phyloP scores from a whole-genome alignment of 1,140 invertebrate species.

The Solenopsis fugax region DNA sequence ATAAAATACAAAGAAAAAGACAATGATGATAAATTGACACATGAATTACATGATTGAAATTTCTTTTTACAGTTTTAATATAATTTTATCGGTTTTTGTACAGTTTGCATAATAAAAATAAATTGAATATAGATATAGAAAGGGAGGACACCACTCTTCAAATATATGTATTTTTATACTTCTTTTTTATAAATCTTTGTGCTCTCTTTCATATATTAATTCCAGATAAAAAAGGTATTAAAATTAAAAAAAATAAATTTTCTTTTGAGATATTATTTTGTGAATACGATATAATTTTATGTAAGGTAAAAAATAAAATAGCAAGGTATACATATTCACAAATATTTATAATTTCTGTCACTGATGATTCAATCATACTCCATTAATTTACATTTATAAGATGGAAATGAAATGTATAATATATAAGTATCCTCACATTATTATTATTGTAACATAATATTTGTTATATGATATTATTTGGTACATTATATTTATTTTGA shows the following conservation, averaged over 20 bases:
- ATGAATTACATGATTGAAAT: neutral
- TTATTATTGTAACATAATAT: slow-evolving; percentile 3
- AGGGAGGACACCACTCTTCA: neutral
- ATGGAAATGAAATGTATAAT: neutral
- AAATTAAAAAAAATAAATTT: neutral
- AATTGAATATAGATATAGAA: neutral
- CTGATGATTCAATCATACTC: neutral
- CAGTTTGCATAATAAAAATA: slow-evolving; percentile 9
- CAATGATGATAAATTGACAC: neutral
- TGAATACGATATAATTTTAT: neutral
- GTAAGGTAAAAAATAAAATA: slow-evolving; percentile 6
- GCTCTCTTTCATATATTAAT: slow-evolving; percentile 5
- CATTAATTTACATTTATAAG: slow-evolving; percentile 11
- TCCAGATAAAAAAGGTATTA: neutral
- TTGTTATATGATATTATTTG: neutral
- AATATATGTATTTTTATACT: neutral
- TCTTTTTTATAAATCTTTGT: neutral
- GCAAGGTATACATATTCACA: neutral
- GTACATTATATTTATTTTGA: neutral
- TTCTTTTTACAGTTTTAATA: slow-evolving; percentile 15
- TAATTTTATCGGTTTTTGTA: neutral
- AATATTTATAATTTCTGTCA: neutral
- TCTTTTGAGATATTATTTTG: neutral
- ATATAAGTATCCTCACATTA: slow-evolving; percentile 17
- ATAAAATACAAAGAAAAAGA: neutral